A percentile compares a stretch with the other conserved stretches of the same genome.
Conservation (phyloP, 53 echinoderm and acorn worm species). For the Stichopus horrens region DNA sequence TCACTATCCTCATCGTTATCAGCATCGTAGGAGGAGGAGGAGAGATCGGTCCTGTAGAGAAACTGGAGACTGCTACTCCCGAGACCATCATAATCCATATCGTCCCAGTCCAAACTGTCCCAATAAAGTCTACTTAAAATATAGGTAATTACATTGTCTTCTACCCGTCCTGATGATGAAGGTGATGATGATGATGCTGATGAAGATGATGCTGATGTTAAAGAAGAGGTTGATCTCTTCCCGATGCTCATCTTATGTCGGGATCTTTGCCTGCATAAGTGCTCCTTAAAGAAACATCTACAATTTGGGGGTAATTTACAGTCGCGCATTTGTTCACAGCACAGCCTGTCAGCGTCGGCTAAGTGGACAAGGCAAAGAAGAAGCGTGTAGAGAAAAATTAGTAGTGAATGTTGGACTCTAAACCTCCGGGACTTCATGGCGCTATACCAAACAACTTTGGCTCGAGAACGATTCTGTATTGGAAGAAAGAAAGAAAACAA, state of each 20-base stretch:
- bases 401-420: slow-evolving; percentile 10
- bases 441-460: background rate
- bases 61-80: background rate
- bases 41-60: background rate
- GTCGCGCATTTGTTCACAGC: background rate
- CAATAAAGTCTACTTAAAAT: slow-evolving; percentile 32
- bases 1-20: background rate
- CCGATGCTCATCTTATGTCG: background rate
- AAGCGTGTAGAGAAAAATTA: background rate
- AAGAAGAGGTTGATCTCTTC: slow-evolving; percentile 10
- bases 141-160: slow-evolving; percentile 25
- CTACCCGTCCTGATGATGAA: background rate
- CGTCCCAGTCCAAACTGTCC: background rate
- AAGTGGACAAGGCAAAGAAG: slow-evolving; percentile 34
- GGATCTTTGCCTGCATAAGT: background rate
- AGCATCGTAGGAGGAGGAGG: background rate
- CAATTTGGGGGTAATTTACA: background rate
- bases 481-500: background rate
- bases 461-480: background rate
- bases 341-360: slow-evolving; percentile 22
- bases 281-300: slow-evolving; percentile 8
- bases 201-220: background rate
- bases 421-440: slow-evolving; percentile 31
- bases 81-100: background rate
- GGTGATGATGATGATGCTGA: background rate